phyloP scores from a whole-genome alignment of 1,140 invertebrate species.

The Pinna nobilis region DNA sequence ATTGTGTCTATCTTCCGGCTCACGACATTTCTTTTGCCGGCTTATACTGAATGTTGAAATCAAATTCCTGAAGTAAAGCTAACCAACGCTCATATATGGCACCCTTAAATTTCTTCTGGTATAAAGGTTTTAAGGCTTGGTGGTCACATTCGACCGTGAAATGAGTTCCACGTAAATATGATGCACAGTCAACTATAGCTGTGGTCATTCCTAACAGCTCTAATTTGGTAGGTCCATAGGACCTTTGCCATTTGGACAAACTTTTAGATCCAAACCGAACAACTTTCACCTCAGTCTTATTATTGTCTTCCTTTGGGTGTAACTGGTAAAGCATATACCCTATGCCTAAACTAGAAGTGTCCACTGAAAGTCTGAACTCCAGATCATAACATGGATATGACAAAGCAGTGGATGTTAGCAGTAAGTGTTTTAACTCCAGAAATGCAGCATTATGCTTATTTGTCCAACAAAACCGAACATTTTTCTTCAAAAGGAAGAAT shows the following conservation, averaged over 20 bases:
- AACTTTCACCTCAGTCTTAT: slow-evolving; percentile 1
- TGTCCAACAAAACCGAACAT: slow-evolving; percentile 18
- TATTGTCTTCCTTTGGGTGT: neutral
- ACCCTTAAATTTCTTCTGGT: slow-evolving; percentile 32
- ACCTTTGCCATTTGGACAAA: slow-evolving; percentile 41
- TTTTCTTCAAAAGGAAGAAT: slow-evolving; percentile 16
- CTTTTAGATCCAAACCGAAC: slow-evolving; percentile 44
- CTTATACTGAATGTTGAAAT: slow-evolving; percentile 40
- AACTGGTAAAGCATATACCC: slow-evolving; percentile 25
- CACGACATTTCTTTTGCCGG: slow-evolving; percentile 12
- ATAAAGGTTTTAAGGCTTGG: slow-evolving; percentile 35
- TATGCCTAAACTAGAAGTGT: slow-evolving; percentile 40
- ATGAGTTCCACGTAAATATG: slow-evolving; percentile 29
- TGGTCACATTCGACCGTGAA: slow-evolving; percentile 46
- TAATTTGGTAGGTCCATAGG: slow-evolving; percentile 46
- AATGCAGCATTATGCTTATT: slow-evolving; percentile 20
- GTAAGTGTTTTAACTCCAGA: slow-evolving; percentile 7
- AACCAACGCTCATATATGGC: slow-evolving; percentile 46
- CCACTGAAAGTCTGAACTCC: slow-evolving; percentile 32
- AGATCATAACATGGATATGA: slow-evolving; percentile 36
- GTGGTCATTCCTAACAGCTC: slow-evolving; percentile 43
- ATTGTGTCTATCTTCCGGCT: neutral
- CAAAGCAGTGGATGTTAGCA: slow-evolving; percentile 5
- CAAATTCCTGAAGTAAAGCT: slow-evolving; percentile 39
- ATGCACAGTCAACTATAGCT: slow-evolving; percentile 42